Base-by-base conservation (phyloP, 2,888 invertebrate species). In the Norana najaformis region DNA sequence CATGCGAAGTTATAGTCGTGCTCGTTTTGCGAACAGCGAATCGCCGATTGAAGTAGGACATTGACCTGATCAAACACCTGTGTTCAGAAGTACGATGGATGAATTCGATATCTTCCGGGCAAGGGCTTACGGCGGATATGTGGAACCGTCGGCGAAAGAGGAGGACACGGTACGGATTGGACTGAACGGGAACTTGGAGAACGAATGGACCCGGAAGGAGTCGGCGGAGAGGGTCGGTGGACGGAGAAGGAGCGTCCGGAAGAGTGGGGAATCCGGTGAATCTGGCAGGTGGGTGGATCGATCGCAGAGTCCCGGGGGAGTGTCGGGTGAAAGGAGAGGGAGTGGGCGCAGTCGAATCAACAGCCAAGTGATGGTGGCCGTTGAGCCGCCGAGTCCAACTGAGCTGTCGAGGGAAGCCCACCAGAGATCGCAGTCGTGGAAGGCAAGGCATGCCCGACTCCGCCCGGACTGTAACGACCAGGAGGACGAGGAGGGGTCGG, bases 71-170 rank as follows among this genome's bases (percentile, higher is more conserved):
- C 47, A 23, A 23, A 47, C 47, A 23, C 11, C 47, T 23, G 20
- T 14, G 47, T 11, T 47, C 23, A 47, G 47, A 3, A 47, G 23
- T 0, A 85, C 47, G n/a, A 90, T 90, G 90, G 90, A 90, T 69
- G 90, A 90, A 41, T 90, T 90, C 88, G 90, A 90, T 35, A 38
- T 90, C 13, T 90, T 89, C 83, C 83, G 85, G 83, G 90, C 90
- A 11, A 83, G 90, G 85, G 90, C 90, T 18, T 89, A 88, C 36
- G 90, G 90, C 13, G 85, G 90, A 36, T 41, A 41, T 38, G 88
- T 41, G 0, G 39, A 88, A 20, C 34, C 88, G n/a, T 34, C 85
- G 35, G 20, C 83, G 4, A 36, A n/a, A 20, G 85, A 35, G 85
- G 85, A 35, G 16, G 85, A 35, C 18, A 35, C 36, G 36, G 36